Conservation (phyloP, 2,888 invertebrate species). For the Lamproptera curius region DNA sequence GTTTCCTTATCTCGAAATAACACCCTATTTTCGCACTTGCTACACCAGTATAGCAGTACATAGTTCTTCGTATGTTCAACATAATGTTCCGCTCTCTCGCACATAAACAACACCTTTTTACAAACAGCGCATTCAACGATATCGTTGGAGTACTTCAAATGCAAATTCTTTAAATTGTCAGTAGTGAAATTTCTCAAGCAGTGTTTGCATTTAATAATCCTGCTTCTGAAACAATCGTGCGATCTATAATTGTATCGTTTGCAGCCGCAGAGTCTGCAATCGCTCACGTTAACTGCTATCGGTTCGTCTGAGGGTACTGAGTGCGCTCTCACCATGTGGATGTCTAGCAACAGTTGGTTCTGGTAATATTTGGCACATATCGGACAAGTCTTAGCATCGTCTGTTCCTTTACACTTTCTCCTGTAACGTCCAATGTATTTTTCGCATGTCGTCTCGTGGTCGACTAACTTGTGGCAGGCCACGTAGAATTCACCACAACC, state of each 20-base stretch:
- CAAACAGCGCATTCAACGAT: neutral
- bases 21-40: slow-evolving; percentile 1
- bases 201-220: neutral
- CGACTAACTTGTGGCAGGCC: neutral
- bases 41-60: neutral
- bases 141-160: neutral
- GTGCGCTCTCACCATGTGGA: neutral
- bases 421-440: neutral
- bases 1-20: too few relatives aligned
- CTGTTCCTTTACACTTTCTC: neutral
- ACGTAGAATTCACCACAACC: neutral
- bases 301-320: slow-evolving; percentile 1
- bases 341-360: neutral
- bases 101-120: neutral
- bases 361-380: neutral
- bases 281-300: neutral
- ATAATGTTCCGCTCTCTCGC: neutral
- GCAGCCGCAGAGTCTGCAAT: neutral
- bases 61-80: slow-evolving; percentile 2
- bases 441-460: neutral
- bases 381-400: neutral
- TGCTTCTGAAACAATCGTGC: slow-evolving; percentile 1
- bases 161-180: neutral
- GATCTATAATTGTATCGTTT: neutral
- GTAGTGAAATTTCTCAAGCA: neutral